phyloP scores from a whole-genome alignment of 2,113 vertebrate species.

The Columbina picui region DNA sequence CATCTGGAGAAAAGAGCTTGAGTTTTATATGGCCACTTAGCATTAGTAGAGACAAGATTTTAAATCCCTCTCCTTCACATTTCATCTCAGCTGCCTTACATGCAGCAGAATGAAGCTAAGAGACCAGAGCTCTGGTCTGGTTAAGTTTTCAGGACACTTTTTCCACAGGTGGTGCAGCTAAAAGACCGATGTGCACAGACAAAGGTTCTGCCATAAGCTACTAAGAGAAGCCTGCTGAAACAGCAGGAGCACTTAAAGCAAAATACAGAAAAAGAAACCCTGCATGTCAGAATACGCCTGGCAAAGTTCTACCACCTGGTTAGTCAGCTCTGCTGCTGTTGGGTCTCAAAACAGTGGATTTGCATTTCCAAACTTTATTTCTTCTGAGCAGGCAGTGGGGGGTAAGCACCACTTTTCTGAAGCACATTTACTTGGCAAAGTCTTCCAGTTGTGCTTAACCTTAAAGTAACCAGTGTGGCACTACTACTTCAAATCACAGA shows the following conservation, averaged over 20 bases:
- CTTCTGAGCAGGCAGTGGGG: not conserved
- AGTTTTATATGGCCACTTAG: not conserved
- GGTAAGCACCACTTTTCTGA: not conserved
- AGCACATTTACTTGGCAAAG: not conserved
- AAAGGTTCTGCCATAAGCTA: not conserved
- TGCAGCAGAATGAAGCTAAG: not conserved
- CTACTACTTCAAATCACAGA: not conserved
- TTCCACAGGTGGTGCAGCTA: not conserved
- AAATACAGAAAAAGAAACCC: not conserved
- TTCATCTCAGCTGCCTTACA: not conserved
- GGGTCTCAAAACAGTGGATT: not conserved
- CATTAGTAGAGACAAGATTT: not conserved
- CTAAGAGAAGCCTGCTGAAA: not conserved
- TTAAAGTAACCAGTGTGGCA: not conserved
- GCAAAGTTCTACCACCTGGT: not conserved
- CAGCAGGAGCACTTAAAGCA: not conserved
- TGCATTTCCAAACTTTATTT: not conserved
- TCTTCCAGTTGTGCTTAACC: not conserved
- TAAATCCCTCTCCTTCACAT: not conserved
- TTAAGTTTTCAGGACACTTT: not conserved
- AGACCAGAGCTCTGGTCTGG: not conserved
- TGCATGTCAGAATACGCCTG: not conserved
- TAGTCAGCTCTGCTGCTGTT: not conserved
- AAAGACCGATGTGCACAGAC: accelerated
- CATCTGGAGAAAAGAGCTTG: not conserved